Evolutionary conservation across 2,888 invertebrate species (phyloP), one percentile per base, ranked within the genome.

Genomic region (Pardosa pseudoannulata): DNA sequence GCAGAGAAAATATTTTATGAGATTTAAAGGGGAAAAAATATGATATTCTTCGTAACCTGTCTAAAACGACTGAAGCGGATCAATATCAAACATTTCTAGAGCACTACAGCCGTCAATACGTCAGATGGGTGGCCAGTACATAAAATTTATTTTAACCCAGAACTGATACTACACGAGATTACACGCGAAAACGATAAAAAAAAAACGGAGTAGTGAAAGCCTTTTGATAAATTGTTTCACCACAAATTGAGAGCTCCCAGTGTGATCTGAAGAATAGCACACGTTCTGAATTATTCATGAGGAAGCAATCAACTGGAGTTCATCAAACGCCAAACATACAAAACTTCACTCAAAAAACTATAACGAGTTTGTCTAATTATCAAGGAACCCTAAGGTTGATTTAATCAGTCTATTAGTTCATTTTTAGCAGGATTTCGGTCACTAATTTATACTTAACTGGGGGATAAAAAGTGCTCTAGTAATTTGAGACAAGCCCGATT

Each of bases 161-260:
- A n/a, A 67, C 32, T 67, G 67, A 46, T 78, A n/a, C n/a, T n/a
- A 78, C 9, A 1, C 23, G 64, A 74, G 64, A 74, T 19, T n/a
- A 62, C 19, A 74, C 28, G 27, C 39, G 13, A 19, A 32, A 46
- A 64, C 32, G 31, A 68, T 19, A 68, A 39, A 39, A 36, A 32
- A 16, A 67, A 68, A 67, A 50, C 23, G 50, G 65, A 32, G 36
- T 56, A 28, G 73, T n/a, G n/a, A n/a, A n/a, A n/a, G n/a, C n/a
- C n/a, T n/a, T n/a, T n/a, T 82, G 82, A 82, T 82, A 82, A 82
- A 82, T 82, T 82, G 71, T 76, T 82, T 76, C 46, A 76, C 70
- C 71, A 62, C 75, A 76, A 82, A 82, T 82, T 76, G 82, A 75
- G 76, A 82, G 82, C 68, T 75, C 76, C 71, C 76, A 70, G 70